Base-by-base conservation (phyloP, 2,113 vertebrate genomes). In the Caretta caretta region DNA sequence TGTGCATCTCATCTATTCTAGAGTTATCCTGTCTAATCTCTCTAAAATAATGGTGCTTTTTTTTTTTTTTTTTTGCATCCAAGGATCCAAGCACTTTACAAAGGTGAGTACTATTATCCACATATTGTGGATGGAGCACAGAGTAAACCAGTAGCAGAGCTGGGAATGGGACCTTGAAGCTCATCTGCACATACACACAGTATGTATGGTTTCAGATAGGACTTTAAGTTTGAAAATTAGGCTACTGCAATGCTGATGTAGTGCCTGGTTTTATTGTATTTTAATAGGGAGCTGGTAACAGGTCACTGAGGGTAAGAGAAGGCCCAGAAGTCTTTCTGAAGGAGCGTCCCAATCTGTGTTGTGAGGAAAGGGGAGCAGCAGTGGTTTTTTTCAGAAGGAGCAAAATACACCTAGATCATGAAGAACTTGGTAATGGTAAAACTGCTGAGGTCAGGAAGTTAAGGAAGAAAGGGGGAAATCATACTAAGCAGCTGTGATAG, bases 361-460 rank as follows among this genome's bases (percentile, higher is more conserved):
- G 94, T 38, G 93, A 95, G 88, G 92, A 97, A 97, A 97, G 88
- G 17, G 82, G 25, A 69, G 65, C 17, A 38, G 35, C n/a, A 38
- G 8, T 38, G 35, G 31, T 51, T 96, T 97, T 95, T 97, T 97
- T 97, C 96, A 95, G 97, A 96, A 95, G 91, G 92, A 89, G 89
- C 25, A 81, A 97, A 92, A 96, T 95, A 92, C 27, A 90, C 93
- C 93, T 54, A 3, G 48, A 90, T 95, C 84, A 79, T 89, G 96
- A 87, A 95, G 96, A 93, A 95, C 16, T 11, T 38, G 79, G 96
- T 24, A 4, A 17, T 75, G 94, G 92, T 91, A 92, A 93, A 92
- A 97, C 91, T 97, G 96, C 96, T 96, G 96, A 97, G 97, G 94
- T 97, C 95, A 86, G 95, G 96, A 94, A 94, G 97, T 92, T 88